Base-by-base conservation (phyloP, 2,888 invertebrate species). In the Microctonus aethiopoides region DNA sequence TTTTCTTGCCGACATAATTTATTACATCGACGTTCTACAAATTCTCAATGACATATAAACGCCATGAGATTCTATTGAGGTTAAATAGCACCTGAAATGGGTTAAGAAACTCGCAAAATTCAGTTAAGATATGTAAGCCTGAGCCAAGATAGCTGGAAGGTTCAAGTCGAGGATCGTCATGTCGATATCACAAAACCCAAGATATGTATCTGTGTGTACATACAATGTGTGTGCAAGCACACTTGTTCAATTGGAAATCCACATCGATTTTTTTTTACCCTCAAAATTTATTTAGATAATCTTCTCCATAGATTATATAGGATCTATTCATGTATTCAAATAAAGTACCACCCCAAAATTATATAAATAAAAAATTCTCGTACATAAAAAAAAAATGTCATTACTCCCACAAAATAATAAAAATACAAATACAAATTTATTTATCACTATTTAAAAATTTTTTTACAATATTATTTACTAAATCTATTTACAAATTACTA, bases 151-250 rank as follows among this genome's bases (percentile, higher is more conserved):
- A 80, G 79, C 80, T 78, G 60, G 62, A 68, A 72, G 67, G 68
- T 74, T 77, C 74, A 72, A 75, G 76, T 74, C 75, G 72, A 65
- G 67, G 72, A 72, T 71, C 77, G 76, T 78, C 75, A 75, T 73
- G 67, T 76, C 78, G 81, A 80, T 81, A 80, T 78, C 79, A 77
- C 68, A 76, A 77, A 71, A 72, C 6, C 46, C 78, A 75, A 76
- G 74, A 77, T 77, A 71, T 77, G 72, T 76, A 75, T 79, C 78
- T 71, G 74, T 72, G 78, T 78, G 76, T 77, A 11, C 54, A 26
- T 54, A n/a, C n/a, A n/a, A 71, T 77, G 73, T 76, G 75, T 79
- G 78, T 71, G 74, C 72, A 78, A 77, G 76, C 76, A 11, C 24
- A 26, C 24, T 24, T 26, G 54, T 54, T 54, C 24, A 16, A 46